These are phyloP conservation scores for Drosophila dives DNA, from an alignment of 2,888 invertebrate species.

Conservation along the genomic window DNA sequence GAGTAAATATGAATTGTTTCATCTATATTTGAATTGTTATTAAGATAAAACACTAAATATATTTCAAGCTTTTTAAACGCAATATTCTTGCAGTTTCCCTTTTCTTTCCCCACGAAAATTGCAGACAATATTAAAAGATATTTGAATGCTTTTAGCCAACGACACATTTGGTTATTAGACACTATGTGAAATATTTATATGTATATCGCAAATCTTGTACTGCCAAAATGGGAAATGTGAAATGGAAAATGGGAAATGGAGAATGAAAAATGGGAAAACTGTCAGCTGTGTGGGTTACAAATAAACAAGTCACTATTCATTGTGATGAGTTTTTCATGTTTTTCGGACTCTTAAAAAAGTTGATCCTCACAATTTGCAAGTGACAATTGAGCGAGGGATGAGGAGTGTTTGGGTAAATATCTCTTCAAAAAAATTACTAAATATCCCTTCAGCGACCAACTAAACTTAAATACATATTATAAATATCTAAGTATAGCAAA, in stretches of 20 bases:
- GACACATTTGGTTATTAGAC: background rate
- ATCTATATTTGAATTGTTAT: background rate
- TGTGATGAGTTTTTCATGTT: slow-evolving; percentile 37
- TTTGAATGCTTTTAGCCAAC: background rate
- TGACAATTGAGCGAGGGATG: background rate
- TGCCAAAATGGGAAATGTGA: background rate
- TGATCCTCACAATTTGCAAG: background rate
- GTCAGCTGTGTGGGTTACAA: slow-evolving; percentile 6
- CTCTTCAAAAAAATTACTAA: background rate
- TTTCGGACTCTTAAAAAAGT: slow-evolving; percentile 11
- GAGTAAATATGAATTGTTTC: no score
- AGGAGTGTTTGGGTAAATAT: background rate
- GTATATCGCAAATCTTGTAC: background rate
- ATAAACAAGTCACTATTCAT: background rate
- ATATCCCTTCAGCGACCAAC: background rate
- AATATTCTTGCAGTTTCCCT: background rate
- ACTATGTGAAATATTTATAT: background rate
- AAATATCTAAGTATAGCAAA: background rate
- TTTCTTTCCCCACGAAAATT: background rate
- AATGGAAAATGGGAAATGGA: slow-evolving; percentile 1
- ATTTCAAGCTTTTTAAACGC: background rate
- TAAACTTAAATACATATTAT: background rate
- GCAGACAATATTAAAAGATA: background rate
- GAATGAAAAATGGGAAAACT: slow-evolving; percentile 4
- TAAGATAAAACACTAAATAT: background rate